These are phyloP conservation scores for Andrena dorsata DNA, from an alignment of 2,888 invertebrate genomes.

Conservation along the genomic window DNA sequence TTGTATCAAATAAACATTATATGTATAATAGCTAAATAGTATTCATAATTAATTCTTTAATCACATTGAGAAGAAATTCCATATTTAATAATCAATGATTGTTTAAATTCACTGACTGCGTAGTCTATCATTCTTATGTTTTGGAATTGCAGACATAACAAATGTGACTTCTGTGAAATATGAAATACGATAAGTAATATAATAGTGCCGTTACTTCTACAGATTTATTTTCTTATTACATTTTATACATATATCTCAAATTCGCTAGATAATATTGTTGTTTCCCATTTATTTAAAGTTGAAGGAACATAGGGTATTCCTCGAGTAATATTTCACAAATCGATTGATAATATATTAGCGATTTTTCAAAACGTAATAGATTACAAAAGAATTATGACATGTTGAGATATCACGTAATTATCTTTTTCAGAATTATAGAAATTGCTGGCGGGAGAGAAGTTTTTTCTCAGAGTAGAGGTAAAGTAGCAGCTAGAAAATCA, in stretches of 20 bases:
- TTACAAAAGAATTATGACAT: background rate
- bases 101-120: too few species aligned
- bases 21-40: too few species aligned
- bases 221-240: background rate
- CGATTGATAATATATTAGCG: background rate
- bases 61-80: too few species aligned
- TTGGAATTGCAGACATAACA: background rate
- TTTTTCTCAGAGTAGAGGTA: constrained; percentile 93
- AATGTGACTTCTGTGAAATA: background rate
- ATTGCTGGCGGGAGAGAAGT: constrained; percentile 94
- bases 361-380: background rate
- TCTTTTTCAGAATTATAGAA: constrained; percentile 88
- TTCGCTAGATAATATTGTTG: background rate
- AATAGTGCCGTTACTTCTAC: background rate
- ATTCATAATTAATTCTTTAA: background rate
- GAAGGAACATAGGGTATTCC: background rate
- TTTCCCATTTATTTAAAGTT: constrained; percentile 1
- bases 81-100: too few species aligned
- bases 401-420: background rate
- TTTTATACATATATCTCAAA: background rate
- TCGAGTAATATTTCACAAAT: background rate
- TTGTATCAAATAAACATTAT: too few species aligned
- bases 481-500: constrained; percentile 90
- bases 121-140: background rate
- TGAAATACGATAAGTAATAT: background rate